These are phyloP conservation scores for Orchestes rusci DNA, from an alignment of 2,888 invertebrate genomes.

Conservation along the genomic window DNA sequence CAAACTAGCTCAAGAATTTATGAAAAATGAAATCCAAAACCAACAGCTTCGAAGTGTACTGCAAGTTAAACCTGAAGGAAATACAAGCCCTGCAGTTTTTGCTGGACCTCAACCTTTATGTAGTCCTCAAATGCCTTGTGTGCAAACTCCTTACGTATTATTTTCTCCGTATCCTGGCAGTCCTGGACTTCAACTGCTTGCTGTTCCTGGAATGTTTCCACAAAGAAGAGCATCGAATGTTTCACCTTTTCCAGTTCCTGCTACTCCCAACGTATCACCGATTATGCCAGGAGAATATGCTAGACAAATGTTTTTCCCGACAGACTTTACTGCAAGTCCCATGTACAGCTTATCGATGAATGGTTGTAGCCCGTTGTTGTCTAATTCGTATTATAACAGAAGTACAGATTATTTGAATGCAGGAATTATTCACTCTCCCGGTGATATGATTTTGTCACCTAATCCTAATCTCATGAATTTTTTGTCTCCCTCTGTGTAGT, in stretches of 20 bases:
- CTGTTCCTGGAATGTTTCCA: not conserved
- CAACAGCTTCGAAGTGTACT: conserved; percentile 13
- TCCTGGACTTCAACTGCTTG: conserved; percentile 2
- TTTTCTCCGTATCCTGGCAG: conserved; percentile 15
- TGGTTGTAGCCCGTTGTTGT: too few species aligned
- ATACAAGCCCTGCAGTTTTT: conserved; percentile 8
- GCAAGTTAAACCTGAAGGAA: conserved; percentile 8
- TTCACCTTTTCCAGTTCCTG: conserved; percentile 21
- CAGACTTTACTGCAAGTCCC: conserved; percentile 28
- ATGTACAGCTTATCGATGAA: not conserved
- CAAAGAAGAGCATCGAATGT: conserved; percentile 23
- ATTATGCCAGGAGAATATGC: conserved; percentile 15
- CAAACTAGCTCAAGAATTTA: conserved; percentile 11
- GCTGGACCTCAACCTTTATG: not conserved
- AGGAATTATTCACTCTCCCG: conserved; percentile 13
- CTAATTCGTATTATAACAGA: conserved; percentile 2
- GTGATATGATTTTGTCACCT: conserved; percentile 16
- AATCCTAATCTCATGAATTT: conserved; percentile 15
- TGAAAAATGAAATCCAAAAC: conserved; percentile 12
- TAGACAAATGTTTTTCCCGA: conserved; percentile 29
- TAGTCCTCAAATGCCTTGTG: conserved; percentile 7
- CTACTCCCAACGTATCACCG: conserved; percentile 26
- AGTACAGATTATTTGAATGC: conserved; percentile 11
- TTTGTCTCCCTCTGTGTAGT: conserved; percentile 18
- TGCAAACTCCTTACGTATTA: too few species aligned